A percentile compares a stretch with the other conserved stretches of the same genome.
Evolutionary conservation across 2,797 vertebrate genomes (phyloP).

Genomic region (Phrynocephalus forsythii): DNA sequence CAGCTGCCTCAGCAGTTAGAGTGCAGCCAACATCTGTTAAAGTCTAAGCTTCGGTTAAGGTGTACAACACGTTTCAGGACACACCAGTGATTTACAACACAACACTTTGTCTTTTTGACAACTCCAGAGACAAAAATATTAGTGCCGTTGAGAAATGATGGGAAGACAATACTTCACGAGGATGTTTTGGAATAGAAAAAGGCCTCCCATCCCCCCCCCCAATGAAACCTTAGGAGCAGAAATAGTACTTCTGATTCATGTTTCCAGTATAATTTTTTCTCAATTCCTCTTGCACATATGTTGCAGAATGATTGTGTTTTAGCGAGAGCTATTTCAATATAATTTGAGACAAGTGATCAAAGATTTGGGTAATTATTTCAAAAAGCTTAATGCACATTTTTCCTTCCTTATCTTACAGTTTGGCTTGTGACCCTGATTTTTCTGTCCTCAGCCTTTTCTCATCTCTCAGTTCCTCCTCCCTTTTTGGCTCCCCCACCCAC

Average conservation of each 20-base stretch:
- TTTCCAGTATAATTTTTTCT: conserved; percentile 21
- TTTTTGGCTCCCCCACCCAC: too few species aligned
- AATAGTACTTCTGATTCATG: conserved; percentile 1
- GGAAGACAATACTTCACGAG: neutral
- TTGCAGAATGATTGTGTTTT: conserved; percentile 1
- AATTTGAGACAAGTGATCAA: neutral
- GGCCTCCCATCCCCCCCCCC: neutral
- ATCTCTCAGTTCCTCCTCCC: neutral
- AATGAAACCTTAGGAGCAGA: conserved; percentile 4
- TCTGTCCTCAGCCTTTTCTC: neutral
- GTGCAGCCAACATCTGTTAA: conserved; percentile 26
- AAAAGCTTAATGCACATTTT: neutral
- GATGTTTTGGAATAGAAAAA: conserved; percentile 11
- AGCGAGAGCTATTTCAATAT: conserved; percentile 1
- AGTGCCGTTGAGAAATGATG: neutral
- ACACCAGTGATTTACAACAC: neutral
- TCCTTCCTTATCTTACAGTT: neutral
- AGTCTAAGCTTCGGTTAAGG: conserved; percentile 7
- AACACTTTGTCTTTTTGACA: conserved; percentile 19
- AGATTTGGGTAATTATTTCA: neutral
- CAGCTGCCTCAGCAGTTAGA: conserved; percentile 27
- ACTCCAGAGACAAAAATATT: conserved; percentile 21
- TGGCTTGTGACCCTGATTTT: neutral
- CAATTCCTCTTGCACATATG: neutral
- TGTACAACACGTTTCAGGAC: neutral